Conservation (phyloP, 2,888 invertebrate species). For the Allolobophora icterica region DNA sequence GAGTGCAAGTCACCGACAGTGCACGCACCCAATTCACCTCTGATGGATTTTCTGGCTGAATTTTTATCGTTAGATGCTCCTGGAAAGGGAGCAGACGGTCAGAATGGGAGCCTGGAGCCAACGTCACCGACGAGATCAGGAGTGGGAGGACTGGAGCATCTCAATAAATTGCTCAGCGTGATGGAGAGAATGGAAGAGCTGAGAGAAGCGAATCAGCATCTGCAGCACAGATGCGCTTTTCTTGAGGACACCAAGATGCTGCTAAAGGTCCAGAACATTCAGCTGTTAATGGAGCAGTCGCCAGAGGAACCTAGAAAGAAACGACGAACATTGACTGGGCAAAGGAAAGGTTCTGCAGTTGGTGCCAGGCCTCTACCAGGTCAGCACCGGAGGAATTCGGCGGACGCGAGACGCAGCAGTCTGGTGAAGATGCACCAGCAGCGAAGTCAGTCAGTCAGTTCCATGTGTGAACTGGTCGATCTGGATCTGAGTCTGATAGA, state of each 20-base stretch:
- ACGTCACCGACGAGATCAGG: not conserved
- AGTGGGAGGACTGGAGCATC: slow-evolving; percentile 73
- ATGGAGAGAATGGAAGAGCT: slow-evolving; percentile 79
- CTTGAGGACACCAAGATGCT: slow-evolving; percentile 75
- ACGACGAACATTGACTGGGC: not conserved
- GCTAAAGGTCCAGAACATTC: slow-evolving; percentile 62
- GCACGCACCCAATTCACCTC: not conserved
- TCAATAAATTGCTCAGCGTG: slow-evolving; percentile 79
- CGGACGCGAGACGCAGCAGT: slow-evolving; percentile 58
- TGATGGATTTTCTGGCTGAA: not conserved
- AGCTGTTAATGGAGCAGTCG: slow-evolving; percentile 30
- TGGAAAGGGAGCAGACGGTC: not conserved
- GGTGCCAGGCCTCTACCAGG: not conserved
- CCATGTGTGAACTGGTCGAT: slow-evolving; percentile 68
- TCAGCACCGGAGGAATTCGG: not conserved
- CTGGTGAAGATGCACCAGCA: slow-evolving; percentile 65
- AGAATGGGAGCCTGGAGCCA: not conserved
- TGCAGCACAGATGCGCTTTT: slow-evolving; percentile 76
- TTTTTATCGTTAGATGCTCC: not conserved
- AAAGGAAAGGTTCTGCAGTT: not conserved
- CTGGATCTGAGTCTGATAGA: slow-evolving; percentile 5
- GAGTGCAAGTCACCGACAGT: too few species aligned
- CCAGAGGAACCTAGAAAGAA: not conserved
- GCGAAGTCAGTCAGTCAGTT: slow-evolving; percentile 75
- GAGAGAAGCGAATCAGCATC: slow-evolving; percentile 75